Conservation (phyloP, 2,888 invertebrate species). For the Parnassius apollo region DNA sequence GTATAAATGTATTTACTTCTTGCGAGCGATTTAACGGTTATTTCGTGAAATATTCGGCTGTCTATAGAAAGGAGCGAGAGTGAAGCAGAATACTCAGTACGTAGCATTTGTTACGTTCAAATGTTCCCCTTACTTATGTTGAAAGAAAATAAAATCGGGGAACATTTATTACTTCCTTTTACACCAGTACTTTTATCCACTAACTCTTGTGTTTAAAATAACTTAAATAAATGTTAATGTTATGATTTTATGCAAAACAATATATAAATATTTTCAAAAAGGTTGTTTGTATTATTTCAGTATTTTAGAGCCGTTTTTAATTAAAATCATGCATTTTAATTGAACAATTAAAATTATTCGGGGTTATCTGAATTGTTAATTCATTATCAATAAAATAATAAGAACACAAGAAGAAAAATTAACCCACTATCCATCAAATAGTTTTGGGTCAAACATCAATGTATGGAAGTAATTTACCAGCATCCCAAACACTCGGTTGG, state of each 20-base stretch:
- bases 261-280: no score
- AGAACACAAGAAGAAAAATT: no score
- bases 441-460: conserved; percentile 7
- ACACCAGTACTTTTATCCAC: neutral
- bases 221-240: no score
- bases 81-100: conserved; percentile 5
- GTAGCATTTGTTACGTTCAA: conserved; percentile 18
- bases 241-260: no score
- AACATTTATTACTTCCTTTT: conserved; percentile 18
- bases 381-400: no score
- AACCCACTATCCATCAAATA: neutral
- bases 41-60: conserved; percentile 25
- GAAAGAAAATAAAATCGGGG: conserved; percentile 14
- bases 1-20: conserved; percentile 19
- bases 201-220: neutral
- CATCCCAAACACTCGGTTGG: conserved; percentile 13
- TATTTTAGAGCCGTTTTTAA: no score
- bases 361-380: neutral
- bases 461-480: conserved; percentile 1
- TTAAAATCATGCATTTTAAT: neutral
- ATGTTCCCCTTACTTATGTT: conserved; percentile 14
- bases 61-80: conserved; percentile 18
- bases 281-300: no score
- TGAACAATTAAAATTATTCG: neutral
- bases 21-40: conserved; percentile 24